A percentile compares a stretch with the other conserved stretches of the same genome.
Conservation (phyloP, 1,140 invertebrate species). For the Lysiphlebus fabarum region DNA sequence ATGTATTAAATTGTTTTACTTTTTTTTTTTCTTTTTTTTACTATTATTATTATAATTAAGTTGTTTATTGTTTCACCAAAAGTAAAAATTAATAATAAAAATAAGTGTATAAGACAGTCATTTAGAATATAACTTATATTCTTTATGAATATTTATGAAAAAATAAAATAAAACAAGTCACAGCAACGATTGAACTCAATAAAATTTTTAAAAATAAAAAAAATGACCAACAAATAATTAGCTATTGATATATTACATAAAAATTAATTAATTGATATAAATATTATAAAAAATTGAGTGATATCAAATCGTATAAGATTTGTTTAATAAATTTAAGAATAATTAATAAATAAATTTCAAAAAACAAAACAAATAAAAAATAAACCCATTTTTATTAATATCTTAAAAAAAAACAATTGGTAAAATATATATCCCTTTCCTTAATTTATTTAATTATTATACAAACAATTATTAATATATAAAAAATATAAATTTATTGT, state of each 20-base stretch:
- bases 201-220: background rate
- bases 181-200: background rate
- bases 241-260: too few relatives aligned
- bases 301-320: slow-evolving; percentile 4
- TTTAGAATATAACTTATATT: too few relatives aligned
- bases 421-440: slow-evolving; percentile 34
- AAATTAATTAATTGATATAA: too few relatives aligned
- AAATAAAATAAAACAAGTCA: too few relatives aligned
- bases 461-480: background rate
- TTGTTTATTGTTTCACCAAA: too few relatives aligned
- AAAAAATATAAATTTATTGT: background rate
- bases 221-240: too few relatives aligned
- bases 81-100: too few relatives aligned
- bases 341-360: slow-evolving; percentile 6
- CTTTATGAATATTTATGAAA: background rate
- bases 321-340: slow-evolving; percentile 4
- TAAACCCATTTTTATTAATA: slow-evolving; percentile 33
- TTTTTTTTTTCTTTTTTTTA: too few relatives aligned
- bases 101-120: too few relatives aligned
- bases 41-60: too few relatives aligned
- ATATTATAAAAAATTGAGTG: slow-evolving; percentile 12
- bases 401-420: slow-evolving; percentile 40
- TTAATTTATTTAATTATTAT: background rate
- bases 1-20: too few relatives aligned
- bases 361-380: slow-evolving; percentile 11